Base-by-base conservation (phyloP, 2,797 vertebrate species). In the Chelmon rostratus region DNA sequence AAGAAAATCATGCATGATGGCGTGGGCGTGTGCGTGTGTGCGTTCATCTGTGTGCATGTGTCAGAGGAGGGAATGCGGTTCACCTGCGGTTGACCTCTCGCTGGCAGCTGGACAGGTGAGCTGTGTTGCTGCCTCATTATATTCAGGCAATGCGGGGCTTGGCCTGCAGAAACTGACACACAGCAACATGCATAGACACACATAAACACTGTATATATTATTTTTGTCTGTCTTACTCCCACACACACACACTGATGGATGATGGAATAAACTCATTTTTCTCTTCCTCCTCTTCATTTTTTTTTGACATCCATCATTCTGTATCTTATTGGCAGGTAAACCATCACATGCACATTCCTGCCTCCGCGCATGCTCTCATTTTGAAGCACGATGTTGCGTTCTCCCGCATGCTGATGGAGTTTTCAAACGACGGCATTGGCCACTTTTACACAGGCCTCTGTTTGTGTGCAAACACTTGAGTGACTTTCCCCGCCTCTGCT, bases 121-220 rank as follows among this genome's bases (percentile, higher is more conserved):
- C 63, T 73, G 46, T 64, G 79, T 65, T 79, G 79, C 63, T 85
- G 85, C 79, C 86, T 91, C 86, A 90, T 93, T 89, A 87, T 89
- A 86, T 86, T 85, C 82, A 82, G 61, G 58, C 75, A 72, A 83
- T 65, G 81, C 38, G 44, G 78, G 65, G 72, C 23, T 71, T 50
- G 49, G 74, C 66, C 78, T 66, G 46, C 74, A 72, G 52, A 64
- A 59, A 80, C 57, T 56, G 68, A 79, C 86, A 86, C 72, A 72
- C 62, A 73, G 49, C 68, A 73, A 76, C 68, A 76, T 59, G 38
- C 73, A 75, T 52, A 78, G 59, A 73, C 80, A 67, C 70, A 58
- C 19, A 61, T 12, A 71, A 37, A 72, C 67, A 76, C 40, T 42
- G 8, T 3, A 62, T 6, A 7, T 6, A 67, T 25, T 71, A 47